Percentiles rank a stretch among this genome's conserved stretches.
phyloP scores from a whole-genome alignment of 2,888 invertebrate genomes.

The Brenthis ino region DNA sequence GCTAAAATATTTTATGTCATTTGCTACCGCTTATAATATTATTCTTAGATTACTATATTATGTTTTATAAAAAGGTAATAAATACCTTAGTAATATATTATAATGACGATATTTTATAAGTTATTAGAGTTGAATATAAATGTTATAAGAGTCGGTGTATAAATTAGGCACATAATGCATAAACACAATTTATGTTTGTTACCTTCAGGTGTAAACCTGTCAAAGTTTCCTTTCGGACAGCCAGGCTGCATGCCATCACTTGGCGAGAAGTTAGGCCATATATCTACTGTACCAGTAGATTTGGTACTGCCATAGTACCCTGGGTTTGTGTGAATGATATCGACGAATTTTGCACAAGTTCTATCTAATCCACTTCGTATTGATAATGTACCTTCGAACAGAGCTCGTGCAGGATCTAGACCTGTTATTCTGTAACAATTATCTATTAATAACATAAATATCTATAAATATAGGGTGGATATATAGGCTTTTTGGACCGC shows the following conservation, averaged over 20 bases:
- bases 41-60: too few species aligned
- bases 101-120: too few species aligned
- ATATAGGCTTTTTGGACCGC: too few species aligned
- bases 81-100: too few species aligned
- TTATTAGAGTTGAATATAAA: too few species aligned
- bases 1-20: too few species aligned
- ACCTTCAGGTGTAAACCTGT: constrained; percentile 65
- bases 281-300: constrained; percentile 78
- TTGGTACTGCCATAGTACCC: constrained; percentile 80
- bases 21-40: too few species aligned
- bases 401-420: constrained; percentile 82
- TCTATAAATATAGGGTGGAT: too few species aligned
- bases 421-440: constrained; percentile 75
- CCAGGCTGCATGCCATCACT: constrained; percentile 73
- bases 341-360: constrained; percentile 81
- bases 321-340: constrained; percentile 86
- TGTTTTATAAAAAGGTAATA: too few species aligned
- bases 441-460: too few species aligned
- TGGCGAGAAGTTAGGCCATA: constrained; percentile 82
- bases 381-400: constrained; percentile 76
- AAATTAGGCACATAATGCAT: neutral
- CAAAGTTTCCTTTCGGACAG: constrained; percentile 68
- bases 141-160: neutral
- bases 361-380: constrained; percentile 63
- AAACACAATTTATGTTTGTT: constrained; percentile 22